Base-by-base conservation (phyloP, 2,888 invertebrate genomes). In the Apocheima hispidaria region DNA sequence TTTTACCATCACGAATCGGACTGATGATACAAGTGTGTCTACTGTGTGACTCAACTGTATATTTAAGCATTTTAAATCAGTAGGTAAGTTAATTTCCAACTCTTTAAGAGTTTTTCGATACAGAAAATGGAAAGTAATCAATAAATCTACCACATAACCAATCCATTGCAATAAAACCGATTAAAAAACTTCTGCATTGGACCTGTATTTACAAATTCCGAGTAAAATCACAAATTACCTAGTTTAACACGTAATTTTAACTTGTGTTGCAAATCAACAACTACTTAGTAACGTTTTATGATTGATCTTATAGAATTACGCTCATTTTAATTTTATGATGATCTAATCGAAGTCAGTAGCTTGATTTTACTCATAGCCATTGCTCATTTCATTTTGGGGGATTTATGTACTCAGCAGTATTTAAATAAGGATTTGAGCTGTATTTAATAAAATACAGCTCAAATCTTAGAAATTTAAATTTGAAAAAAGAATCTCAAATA, bases 281-380 rank as follows among this genome's bases (percentile, higher is more conserved):
- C 36, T 50, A 36, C 21, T 49, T 35, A 36, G 23, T 50, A 36
- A 23, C n/a, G 16, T 40, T 55, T n/a, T 35, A 40, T 43, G 26
- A 50, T 43, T 28, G 18, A 23, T 50, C 2, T 21, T 10, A 43
- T 38, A 18, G 44, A 46, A 46, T 46, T 46, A 53, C n/a, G 6
- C 35, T 54, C 26, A 54, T 54, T 44, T 36, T 21, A 55, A 54
- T 38, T 23, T 52, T 59, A 52, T 53, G 36, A 28, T 38, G 20
- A 28, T 43, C 23, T 35, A 30, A 50, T 16, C 6, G 30, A 18
- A 41, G 20, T n/a, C 21, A 33, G 36, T 38, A 30, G 33, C 35
- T 21, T 53, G 33, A 43, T 52, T 41, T 53, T 35, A 52, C 43
- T 52, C 14, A 61, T 30, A 41, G 20, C 4, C 14, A 61, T 30